Percentiles rank a stretch among this genome's conserved stretches.
These are phyloP conservation scores for Hydropsyche betteni DNA, from an alignment of 2,888 invertebrate genomes.

Conservation along the genomic window DNA sequence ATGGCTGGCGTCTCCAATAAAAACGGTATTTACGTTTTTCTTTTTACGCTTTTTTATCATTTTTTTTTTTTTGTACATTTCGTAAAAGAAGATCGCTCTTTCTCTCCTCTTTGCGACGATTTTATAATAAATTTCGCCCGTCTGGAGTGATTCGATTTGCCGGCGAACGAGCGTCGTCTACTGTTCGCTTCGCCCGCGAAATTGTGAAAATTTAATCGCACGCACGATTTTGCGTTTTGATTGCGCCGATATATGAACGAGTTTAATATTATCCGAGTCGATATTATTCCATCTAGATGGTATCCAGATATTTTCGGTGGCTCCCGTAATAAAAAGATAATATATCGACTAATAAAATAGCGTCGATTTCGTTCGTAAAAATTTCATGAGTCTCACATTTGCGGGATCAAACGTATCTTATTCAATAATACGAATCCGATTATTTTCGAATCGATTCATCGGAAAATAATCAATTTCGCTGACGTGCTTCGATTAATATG, in stretches of 20 bases:
- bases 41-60: no score
- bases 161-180: no score
- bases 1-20: no score
- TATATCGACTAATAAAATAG: constrained; percentile 13
- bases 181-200: not conserved
- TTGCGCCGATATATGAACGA: not conserved
- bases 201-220: constrained; percentile 14
- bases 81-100: not conserved
- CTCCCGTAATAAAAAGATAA: constrained; percentile 4
- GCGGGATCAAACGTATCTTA: no score
- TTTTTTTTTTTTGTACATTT: not conserved
- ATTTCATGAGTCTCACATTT: not conserved
- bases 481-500: no score
- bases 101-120: not conserved
- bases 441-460: no score
- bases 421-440: no score
- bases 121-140: not conserved
- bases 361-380: not conserved
- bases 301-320: constrained; percentile 20
- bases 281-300: not conserved
- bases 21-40: no score
- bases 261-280: not conserved
- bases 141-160: constrained; percentile 3
- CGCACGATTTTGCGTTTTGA: not conserved
- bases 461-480: no score